These are phyloP conservation scores for Melanargia galathea DNA, from an alignment of 2,888 invertebrate species.

Conservation along the genomic window DNA sequence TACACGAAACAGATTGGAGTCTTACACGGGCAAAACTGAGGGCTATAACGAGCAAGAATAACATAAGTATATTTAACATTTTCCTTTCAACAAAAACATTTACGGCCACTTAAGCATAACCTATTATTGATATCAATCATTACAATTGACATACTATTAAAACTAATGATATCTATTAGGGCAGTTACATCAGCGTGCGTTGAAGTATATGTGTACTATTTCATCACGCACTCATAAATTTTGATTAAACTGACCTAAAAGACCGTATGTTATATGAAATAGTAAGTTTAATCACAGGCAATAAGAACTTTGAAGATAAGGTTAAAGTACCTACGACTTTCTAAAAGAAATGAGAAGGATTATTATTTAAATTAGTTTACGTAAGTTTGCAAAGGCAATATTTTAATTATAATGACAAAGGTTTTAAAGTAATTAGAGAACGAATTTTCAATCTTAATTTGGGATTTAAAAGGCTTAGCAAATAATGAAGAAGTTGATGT, in stretches of 20 bases:
- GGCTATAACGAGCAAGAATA: too few relatives aligned
- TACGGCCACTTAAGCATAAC: background rate
- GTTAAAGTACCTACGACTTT: background rate
- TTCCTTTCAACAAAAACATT: background rate
- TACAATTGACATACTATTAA: conserved; percentile 9
- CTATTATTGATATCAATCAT: background rate
- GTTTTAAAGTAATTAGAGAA: background rate
- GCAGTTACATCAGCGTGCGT: background rate
- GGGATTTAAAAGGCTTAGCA: too few relatives aligned
- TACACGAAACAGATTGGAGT: too few relatives aligned
- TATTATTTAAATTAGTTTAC: background rate
- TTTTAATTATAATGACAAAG: background rate
- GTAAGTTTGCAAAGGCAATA: background rate
- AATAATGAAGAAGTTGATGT: too few relatives aligned
- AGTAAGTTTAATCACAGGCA: background rate
- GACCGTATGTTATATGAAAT: background rate
- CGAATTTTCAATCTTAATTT: background rate
- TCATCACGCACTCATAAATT: conserved; percentile 2
- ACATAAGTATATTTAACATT: too few relatives aligned
- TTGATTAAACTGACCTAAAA: conserved; percentile 12
- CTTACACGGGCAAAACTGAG: background rate
- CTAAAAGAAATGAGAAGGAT: background rate
- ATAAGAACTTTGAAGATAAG: background rate
- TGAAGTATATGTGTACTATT: background rate
- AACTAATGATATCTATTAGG: conserved; percentile 4